phyloP scores from a whole-genome alignment of 64 coral and sea anemone genomes.

The Actinia tenebrosa region DNA sequence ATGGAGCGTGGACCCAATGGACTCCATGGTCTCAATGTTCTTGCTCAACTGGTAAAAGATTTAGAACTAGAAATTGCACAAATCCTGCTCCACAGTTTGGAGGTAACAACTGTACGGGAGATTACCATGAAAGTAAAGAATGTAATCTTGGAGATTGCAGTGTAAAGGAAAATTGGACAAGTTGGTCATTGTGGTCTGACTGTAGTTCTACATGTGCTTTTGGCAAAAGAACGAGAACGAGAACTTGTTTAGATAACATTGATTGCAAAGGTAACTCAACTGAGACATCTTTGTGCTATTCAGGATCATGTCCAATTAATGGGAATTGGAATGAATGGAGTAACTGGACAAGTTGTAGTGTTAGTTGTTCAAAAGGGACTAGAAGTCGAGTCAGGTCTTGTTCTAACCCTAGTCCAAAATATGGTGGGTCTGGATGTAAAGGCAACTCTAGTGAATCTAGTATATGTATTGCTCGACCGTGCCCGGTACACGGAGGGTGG shows the following conservation, averaged over 20 bases:
- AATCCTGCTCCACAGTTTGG: slow-evolving; percentile 17
- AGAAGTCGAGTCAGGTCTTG: slow-evolving; percentile 41
- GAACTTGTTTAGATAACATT: slow-evolving; percentile 26
- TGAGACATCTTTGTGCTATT: slow-evolving; percentile 55
- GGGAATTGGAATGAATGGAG: slow-evolving; percentile 66
- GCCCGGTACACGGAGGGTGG: slow-evolving; percentile 62
- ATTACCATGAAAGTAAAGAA: not conserved
- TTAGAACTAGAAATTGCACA: slow-evolving; percentile 48
- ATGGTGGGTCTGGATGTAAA: slow-evolving; percentile 52
- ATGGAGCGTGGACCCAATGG: slow-evolving; percentile 57
- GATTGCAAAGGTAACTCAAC: slow-evolving; percentile 31
- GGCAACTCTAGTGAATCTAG: slow-evolving; percentile 33
- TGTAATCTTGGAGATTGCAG: not conserved
- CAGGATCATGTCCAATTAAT: slow-evolving; percentile 62
- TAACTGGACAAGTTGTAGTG: slow-evolving; percentile 50
- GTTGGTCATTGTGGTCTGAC: slow-evolving; percentile 39
- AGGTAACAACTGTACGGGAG: slow-evolving; percentile 33
- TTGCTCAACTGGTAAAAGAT: slow-evolving; percentile 53
- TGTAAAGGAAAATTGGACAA: slow-evolving; percentile 21
- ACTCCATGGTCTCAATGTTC: slow-evolving; percentile 55
- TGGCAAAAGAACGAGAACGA: slow-evolving; percentile 26
- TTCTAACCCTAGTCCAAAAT: slow-evolving; percentile 36
- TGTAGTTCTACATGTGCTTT: slow-evolving; percentile 48
- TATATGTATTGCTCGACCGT: slow-evolving; percentile 32
- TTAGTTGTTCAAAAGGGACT: slow-evolving; percentile 47